phyloP scores from a whole-genome alignment of 1,140 invertebrate species.

The Notospermus geniculatus region DNA sequence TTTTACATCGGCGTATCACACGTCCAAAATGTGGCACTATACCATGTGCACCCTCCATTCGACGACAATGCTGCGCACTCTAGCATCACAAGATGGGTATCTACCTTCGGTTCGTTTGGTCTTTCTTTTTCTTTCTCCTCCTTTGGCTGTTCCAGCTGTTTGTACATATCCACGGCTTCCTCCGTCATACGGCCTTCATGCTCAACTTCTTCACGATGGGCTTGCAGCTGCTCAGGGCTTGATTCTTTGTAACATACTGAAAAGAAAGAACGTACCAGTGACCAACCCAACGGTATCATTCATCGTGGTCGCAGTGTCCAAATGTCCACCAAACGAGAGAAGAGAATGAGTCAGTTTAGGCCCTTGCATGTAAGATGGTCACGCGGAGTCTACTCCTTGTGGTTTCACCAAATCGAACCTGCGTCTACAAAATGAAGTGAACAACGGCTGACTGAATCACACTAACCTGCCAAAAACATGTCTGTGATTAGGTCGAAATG shows the following conservation, averaged over 20 bases:
- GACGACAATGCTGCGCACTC: background rate
- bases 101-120: slow-evolving; percentile 1
- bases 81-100: background rate
- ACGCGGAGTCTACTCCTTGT: too few species aligned
- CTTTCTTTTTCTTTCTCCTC: background rate
- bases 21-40: background rate
- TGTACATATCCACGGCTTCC: slow-evolving; percentile 33
- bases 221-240: slow-evolving; percentile 31
- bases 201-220: slow-evolving; percentile 38
- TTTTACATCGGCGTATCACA: background rate
- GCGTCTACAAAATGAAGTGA: too few species aligned
- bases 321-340: too few species aligned
- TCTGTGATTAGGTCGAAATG: slow-evolving; percentile 46
- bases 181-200: slow-evolving; percentile 37
- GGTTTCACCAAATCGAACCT: too few species aligned
- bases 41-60: background rate
- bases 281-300: too few species aligned
- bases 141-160: slow-evolving; percentile 26
- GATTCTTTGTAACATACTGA: slow-evolving; percentile 45
- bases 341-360: too few species aligned
- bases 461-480: slow-evolving; percentile 48
- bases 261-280: slow-evolving; percentile 3
- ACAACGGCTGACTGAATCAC: too few species aligned
- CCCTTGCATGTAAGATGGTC: too few species aligned
- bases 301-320: too few species aligned